phyloP scores from a whole-genome alignment of 1,140 invertebrate genomes.

The Panulirus ornatus region DNA sequence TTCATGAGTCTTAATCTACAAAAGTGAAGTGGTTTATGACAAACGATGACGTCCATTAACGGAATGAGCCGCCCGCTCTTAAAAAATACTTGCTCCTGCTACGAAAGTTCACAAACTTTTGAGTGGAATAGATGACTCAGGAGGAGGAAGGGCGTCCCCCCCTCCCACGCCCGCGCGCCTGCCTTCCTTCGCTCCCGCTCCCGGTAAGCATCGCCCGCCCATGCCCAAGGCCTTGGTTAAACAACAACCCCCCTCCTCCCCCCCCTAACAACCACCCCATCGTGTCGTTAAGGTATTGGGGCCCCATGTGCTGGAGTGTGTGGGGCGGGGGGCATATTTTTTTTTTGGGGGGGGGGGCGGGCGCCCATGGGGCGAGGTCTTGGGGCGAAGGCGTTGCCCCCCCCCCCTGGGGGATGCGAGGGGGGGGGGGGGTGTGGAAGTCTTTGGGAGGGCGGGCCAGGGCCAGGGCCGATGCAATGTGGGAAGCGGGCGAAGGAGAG shows the following conservation, averaged over 20 bases:
- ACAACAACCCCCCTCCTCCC: background rate
- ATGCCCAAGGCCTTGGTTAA: too few species aligned
- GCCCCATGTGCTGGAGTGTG: background rate
- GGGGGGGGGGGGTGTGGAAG: constrained; percentile 30
- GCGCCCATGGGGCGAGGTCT: background rate
- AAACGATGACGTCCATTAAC: constrained; percentile 60
- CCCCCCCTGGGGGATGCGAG: background rate
- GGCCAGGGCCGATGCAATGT: background rate
- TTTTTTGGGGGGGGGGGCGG: background rate
- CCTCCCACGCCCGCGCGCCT: background rate
- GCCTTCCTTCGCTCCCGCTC: background rate
- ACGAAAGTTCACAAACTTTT: constrained; percentile 58
- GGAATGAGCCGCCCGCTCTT: constrained; percentile 38
- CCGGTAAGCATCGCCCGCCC: background rate
- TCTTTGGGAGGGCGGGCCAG: background rate
- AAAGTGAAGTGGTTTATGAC: constrained; percentile 58
- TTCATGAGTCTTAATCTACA: constrained; percentile 68
- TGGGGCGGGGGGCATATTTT: background rate
- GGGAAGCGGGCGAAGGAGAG: background rate
- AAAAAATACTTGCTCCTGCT: constrained; percentile 57
- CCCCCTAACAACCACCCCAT: background rate
- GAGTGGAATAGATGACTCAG: constrained; percentile 46
- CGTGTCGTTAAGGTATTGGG: background rate
- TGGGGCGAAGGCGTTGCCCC: background rate
- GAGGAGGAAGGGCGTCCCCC: background rate